Percentiles rank a stretch among this genome's conserved stretches.
Conservation (phyloP, 2,113 vertebrate genomes). For the Nycticryphes semicollaris region DNA sequence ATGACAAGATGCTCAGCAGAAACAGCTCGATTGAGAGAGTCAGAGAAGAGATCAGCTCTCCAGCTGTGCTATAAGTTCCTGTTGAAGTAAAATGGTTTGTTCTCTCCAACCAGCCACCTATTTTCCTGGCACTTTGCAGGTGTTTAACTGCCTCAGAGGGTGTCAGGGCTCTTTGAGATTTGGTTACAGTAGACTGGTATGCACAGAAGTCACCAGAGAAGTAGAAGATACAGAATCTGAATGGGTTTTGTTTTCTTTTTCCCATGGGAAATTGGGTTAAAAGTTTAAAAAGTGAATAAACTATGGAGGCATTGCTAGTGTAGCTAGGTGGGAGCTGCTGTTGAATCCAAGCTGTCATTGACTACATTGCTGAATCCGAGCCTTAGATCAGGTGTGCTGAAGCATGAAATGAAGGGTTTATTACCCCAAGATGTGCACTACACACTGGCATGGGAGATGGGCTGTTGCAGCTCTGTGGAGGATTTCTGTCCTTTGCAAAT, state of each 20-base stretch:
- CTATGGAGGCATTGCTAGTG: background rate
- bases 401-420: conserved; percentile 27
- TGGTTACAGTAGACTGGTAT: background rate
- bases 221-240: background rate
- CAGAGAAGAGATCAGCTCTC: background rate
- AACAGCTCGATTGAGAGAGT: background rate
- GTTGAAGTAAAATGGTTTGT: background rate
- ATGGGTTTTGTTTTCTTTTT: background rate
- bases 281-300: background rate
- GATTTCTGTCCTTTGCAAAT: conserved; percentile 13
- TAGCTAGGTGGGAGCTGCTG: background rate
- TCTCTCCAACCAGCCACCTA: background rate
- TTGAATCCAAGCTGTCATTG: background rate
- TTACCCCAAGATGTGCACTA: background rate
- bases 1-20: background rate
- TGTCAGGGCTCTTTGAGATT: background rate
- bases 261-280: background rate
- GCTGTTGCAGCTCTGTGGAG: background rate
- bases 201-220: background rate
- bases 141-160: background rate
- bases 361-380: background rate
- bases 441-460: background rate
- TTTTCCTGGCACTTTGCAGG: background rate
- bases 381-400: conserved; percentile 9
- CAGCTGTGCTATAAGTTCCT: background rate